phyloP scores from a whole-genome alignment of 37 sponge, comb jelly and placozoan species.

The Mnemiopsis leidyi region DNA sequence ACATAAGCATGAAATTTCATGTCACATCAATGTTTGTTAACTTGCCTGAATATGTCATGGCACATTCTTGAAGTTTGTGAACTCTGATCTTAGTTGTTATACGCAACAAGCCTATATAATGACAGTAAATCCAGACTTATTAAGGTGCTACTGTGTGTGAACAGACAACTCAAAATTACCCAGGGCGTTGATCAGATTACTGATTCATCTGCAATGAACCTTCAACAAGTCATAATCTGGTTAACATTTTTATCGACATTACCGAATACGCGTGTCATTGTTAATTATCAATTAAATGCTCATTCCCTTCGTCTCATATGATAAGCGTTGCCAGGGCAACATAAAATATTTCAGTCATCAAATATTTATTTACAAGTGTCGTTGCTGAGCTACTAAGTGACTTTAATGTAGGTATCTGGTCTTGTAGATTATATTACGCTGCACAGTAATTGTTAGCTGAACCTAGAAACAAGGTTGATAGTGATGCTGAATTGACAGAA shows the following conservation, averaged over 20 bases:
- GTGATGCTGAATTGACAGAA: too few relatives aligned
- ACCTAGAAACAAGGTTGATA: neutral
- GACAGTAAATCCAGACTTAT: too few relatives aligned
- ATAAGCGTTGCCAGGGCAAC: neutral
- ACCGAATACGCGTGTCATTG: neutral
- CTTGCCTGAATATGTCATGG: too few relatives aligned
- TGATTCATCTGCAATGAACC: neutral
- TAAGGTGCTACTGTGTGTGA: too few relatives aligned
- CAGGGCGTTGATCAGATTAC: neutral
- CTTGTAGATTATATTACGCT: neutral
- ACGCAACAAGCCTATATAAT: too few relatives aligned
- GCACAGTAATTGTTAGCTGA: neutral
- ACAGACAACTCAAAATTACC: too few relatives aligned
- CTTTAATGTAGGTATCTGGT: neutral
- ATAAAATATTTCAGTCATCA: neutral
- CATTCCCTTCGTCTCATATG: neutral
- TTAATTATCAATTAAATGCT: neutral
- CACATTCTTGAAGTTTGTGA: too few relatives aligned
- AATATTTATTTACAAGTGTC: neutral
- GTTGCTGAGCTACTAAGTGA: slow-evolving; percentile 1
- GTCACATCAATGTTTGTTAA: too few relatives aligned
- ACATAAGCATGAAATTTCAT: too few relatives aligned
- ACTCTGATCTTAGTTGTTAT: too few relatives aligned
- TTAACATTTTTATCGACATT: neutral
- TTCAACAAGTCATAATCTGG: neutral